Evolutionary conservation across 92 coral and sea anemone species (phyloP).

Genomic region (Metridium senile): DNA sequence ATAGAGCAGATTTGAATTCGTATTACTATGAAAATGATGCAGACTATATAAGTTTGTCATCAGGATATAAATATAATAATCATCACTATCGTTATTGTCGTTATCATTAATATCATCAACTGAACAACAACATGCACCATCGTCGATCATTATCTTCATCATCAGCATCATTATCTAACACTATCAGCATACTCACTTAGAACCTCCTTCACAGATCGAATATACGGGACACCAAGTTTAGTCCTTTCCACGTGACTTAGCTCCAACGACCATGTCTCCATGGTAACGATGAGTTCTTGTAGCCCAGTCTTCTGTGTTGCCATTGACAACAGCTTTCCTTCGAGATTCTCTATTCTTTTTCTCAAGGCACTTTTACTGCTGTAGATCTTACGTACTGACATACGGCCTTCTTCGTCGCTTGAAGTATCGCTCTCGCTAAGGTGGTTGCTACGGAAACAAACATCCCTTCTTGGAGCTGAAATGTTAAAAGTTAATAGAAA

Average conservation of each 20-base stretch:
- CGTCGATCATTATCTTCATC: background rate
- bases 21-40: too few relatives aligned
- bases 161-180: background rate
- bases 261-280: constrained; percentile 74
- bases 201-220: constrained; percentile 70
- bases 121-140: background rate
- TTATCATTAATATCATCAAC: background rate
- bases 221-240: constrained; percentile 91
- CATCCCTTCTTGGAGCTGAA: constrained; percentile 14
- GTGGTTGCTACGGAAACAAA: constrained; percentile 39
- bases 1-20: too few relatives aligned
- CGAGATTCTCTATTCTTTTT: constrained; percentile 71
- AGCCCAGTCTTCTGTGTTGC: constrained; percentile 70
- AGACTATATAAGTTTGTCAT: too few relatives aligned
- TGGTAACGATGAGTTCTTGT: constrained; percentile 56
- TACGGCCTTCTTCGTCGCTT: constrained; percentile 69
- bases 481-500: background rate
- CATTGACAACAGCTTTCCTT: constrained; percentile 74
- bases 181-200: constrained; percentile 60
- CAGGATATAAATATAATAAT: too few relatives aligned
- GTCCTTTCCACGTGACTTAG: constrained; percentile 76
- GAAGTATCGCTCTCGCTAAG: constrained; percentile 65
- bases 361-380: constrained; percentile 68
- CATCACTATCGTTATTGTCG: background rate
- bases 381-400: constrained; percentile 82